Evolutionary conservation across 1,140 invertebrate species (phyloP).

Genomic region (Oreohelix idahoensis): DNA sequence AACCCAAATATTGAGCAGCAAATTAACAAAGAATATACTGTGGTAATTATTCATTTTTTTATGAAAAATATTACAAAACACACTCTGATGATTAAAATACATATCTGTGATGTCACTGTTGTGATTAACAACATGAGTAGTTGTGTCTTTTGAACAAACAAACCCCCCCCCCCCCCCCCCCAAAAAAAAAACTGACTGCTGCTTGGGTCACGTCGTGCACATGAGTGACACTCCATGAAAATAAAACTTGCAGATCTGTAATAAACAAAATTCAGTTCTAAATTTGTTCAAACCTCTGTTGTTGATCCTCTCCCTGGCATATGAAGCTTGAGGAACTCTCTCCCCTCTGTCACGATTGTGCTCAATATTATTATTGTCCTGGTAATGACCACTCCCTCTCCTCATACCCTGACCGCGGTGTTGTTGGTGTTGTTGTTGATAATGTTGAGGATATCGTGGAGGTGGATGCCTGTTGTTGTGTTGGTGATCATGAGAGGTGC

Average conservation of each 20-base stretch:
- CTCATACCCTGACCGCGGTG: conserved; percentile 32
- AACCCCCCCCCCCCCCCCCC: too few species aligned
- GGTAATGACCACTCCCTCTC: conserved; percentile 57
- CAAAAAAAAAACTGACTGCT: too few species aligned
- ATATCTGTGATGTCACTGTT: too few species aligned
- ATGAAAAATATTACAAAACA: too few species aligned
- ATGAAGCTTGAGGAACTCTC: conserved; percentile 44
- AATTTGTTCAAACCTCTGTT: conserved; percentile 39
- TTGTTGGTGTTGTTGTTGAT: conserved; percentile 51
- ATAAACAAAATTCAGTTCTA: neutral
- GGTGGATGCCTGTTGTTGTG: conserved; percentile 34
- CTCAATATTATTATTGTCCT: conserved; percentile 25
- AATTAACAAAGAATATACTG: too few species aligned
- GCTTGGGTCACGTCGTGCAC: too few species aligned
- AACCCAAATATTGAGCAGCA: too few species aligned
- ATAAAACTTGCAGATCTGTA: neutral
- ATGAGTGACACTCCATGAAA: too few species aligned
- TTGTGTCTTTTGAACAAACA: too few species aligned
- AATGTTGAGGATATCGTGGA: neutral
- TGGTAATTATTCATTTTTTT: too few species aligned
- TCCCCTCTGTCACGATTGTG: conserved; percentile 38
- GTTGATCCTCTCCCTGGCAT: conserved; percentile 52
- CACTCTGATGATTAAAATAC: too few species aligned
- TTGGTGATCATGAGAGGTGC: conserved; percentile 26
- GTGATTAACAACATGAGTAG: too few species aligned